Conservation (phyloP, 53 echinoderm and acorn worm genomes). For the Patiria pectinifera region DNA sequence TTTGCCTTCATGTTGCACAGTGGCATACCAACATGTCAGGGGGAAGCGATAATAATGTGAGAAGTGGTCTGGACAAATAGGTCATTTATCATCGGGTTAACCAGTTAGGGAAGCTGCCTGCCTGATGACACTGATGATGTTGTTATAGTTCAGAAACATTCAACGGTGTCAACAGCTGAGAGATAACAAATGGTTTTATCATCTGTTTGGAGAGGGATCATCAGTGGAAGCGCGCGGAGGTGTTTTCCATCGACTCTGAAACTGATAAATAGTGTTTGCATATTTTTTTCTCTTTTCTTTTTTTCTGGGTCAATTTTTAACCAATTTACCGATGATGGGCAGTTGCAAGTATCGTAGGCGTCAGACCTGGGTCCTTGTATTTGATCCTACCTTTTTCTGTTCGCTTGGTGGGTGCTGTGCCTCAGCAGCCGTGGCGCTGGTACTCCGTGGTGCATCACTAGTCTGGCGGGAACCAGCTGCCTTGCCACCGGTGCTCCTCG, state of each 20-base stretch:
- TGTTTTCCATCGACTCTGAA: neutral
- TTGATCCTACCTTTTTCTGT: conserved; percentile 52
- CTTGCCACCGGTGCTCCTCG: conserved; percentile 46
- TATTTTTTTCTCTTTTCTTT: neutral
- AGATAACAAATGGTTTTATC: conserved; percentile 19
- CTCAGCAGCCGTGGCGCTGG: conserved; percentile 20
- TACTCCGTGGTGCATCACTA: conserved; percentile 22
- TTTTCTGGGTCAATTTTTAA: neutral
- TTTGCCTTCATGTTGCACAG: conserved; percentile 16
- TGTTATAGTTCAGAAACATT: neutral
- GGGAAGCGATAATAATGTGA: conserved; percentile 18
- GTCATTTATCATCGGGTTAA: conserved; percentile 41
- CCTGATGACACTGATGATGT: neutral
- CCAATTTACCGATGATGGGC: neutral
- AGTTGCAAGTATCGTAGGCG: neutral
- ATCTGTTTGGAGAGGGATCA: neutral
- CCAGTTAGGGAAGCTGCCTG: neutral
- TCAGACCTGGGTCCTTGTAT: neutral
- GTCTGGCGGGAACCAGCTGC: conserved; percentile 5
- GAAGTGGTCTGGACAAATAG: conserved; percentile 34
- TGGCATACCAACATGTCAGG: conserved; percentile 31
- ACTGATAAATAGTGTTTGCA: conserved; percentile 30
- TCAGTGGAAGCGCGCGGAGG: neutral
- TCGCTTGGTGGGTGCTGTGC: conserved; percentile 31
- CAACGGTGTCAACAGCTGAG: conserved; percentile 9